phyloP scores from a whole-genome alignment of 2,113 vertebrate genomes.

The Dipodomys merriami region DNA sequence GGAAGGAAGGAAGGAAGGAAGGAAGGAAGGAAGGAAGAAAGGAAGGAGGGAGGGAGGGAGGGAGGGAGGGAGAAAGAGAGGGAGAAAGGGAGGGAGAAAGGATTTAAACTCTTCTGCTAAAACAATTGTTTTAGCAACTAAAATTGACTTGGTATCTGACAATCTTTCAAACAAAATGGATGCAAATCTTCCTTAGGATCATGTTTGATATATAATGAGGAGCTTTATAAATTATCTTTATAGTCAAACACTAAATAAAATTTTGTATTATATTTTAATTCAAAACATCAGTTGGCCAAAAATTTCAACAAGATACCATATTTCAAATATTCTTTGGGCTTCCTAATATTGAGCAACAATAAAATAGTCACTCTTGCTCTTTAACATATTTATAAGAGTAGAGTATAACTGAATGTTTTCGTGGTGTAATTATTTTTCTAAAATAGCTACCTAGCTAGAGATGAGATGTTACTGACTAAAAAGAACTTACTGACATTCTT shows the following conservation, averaged over 20 bases:
- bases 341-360: too few species aligned
- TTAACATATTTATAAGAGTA: too few species aligned
- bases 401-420: not conserved
- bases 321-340: conserved; percentile 10
- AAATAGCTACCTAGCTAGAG: not conserved
- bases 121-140: not conserved
- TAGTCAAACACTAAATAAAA: not conserved
- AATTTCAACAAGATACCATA: not conserved
- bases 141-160: not conserved
- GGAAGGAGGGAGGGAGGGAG: too few species aligned
- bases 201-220: not conserved
- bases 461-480: not conserved
- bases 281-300: not conserved
- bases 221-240: not conserved
- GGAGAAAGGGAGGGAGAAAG: not conserved
- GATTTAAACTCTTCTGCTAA: conserved; percentile 14
- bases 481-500: not conserved
- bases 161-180: conserved; percentile 9
- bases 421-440: not conserved
- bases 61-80: too few species aligned
- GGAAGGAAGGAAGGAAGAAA: too few species aligned
- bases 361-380: too few species aligned
- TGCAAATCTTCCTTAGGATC: not conserved
- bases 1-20: too few species aligned
- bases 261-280: not conserved